phyloP scores from a whole-genome alignment of 2,113 vertebrate species.

The Toxotes chatareus region DNA sequence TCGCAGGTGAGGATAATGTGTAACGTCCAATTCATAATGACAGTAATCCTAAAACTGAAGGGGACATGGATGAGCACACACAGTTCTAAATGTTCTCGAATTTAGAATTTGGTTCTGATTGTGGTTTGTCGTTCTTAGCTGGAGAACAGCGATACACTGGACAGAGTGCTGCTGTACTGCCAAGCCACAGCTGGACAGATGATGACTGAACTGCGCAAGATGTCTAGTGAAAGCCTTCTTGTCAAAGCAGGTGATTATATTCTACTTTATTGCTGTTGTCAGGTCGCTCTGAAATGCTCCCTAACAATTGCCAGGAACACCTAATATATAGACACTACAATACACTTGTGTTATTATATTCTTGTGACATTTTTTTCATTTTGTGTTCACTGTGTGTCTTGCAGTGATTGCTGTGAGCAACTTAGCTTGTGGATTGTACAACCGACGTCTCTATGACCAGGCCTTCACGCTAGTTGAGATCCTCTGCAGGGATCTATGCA shows the following conservation, averaged over 20 bases:
- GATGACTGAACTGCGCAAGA: constrained; percentile 82
- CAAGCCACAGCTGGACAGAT: constrained; percentile 76
- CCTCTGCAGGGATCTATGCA: constrained; percentile 83
- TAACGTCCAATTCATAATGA: neutral
- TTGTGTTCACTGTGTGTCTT: neutral
- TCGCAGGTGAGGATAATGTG: constrained; percentile 83
- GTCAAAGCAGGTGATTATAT: constrained; percentile 86
- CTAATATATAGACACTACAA: neutral
- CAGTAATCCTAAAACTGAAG: neutral
- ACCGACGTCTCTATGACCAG: constrained; percentile 84
- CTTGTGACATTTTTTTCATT: neutral
- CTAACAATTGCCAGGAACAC: neutral
- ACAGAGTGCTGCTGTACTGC: constrained; percentile 83
- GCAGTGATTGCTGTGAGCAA: constrained; percentile 87
- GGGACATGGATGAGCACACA: too few species aligned
- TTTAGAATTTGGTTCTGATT: neutral
- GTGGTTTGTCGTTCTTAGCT: constrained; percentile 59
- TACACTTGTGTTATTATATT: neutral
- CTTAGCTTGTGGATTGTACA: constrained; percentile 89
- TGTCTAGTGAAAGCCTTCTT: constrained; percentile 81
- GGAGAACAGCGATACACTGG: constrained; percentile 69
- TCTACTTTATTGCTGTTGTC: neutral
- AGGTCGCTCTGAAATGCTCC: neutral
- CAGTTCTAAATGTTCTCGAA: neutral
- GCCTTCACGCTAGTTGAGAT: constrained; percentile 83